Base-by-base conservation (phyloP, 2,113 vertebrate species). In the Rhinoderma darwinii region DNA sequence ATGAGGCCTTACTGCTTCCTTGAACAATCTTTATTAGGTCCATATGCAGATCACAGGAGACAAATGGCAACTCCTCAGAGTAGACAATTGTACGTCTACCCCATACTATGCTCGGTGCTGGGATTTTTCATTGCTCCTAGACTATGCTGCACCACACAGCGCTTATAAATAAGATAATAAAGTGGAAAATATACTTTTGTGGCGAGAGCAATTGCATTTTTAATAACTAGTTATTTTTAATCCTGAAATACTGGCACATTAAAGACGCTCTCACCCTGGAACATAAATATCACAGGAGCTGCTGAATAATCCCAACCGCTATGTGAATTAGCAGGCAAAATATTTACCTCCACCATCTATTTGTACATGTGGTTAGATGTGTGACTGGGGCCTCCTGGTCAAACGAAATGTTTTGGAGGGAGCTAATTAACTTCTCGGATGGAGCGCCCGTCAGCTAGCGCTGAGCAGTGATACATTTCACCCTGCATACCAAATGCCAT, bases 401-500 rank as follows among this genome's bases (percentile, higher is more conserved):
- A 88, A 83, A 89, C 0, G 30, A 77, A 77, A 75, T 3, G 0
- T 85, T 89, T 54, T 37, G 75, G 66, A 43, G 25, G 66, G 2
- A 87, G 81, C 77, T 63, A 89, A 89, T 82, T 54, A 54, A 74
- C 32, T 59, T 37, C 50, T 47, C 15, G 50, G 50, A 80, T 11
- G 44, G 32, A 9, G 9, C 51, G 17, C 11, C 77, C 77, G 6
- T 61, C 77, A 59, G 74, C 51, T 10, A 4, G 83, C 5, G 27
- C 41, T 5, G 5, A 89, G 83, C 0, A 20, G 54, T 0, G 79
- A 83, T 87, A 76, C 63, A 35, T 61, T 88, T 70, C 84, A 88
- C 73, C 77, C 77, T 56, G 56, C 43, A 78, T 79, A 56, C 84
- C 88, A 90, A 88, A 86, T 84, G 84, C 88, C 86, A 88, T 84